Evolutionary conservation across 2,797 vertebrate genomes (phyloP).

Genomic region (Characodon lateralis): DNA sequence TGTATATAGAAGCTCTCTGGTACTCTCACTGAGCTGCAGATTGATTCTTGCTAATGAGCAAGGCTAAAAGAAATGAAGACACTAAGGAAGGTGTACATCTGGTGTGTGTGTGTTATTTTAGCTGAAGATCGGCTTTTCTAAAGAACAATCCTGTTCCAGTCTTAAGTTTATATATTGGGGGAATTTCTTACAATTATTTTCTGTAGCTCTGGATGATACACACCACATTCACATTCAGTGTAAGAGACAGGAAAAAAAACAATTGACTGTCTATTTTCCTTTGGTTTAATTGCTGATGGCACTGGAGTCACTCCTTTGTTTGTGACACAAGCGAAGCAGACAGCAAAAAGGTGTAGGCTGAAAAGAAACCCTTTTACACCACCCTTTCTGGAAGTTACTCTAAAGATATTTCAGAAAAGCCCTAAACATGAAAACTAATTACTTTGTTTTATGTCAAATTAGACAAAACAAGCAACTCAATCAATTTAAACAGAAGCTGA

Average conservation of each 20-base stretch:
- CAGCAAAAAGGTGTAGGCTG: too few species aligned
- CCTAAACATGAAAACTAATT: too few species aligned
- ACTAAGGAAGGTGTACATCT: conserved; percentile 21
- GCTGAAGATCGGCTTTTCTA: background rate
- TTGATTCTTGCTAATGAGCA: conserved; percentile 67
- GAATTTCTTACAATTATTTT: background rate
- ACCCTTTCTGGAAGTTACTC: too few species aligned
- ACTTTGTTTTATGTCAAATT: background rate
- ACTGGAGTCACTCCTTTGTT: too few species aligned
- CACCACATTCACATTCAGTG: too few species aligned
- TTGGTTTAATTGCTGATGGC: too few species aligned
- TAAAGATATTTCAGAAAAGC: too few species aligned
- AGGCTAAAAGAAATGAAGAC: conserved; percentile 38
- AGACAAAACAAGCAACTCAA: background rate
- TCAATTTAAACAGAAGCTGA: background rate
- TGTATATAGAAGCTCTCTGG: conserved; percentile 50
- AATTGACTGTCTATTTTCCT: too few species aligned
- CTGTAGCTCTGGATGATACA: too few species aligned
- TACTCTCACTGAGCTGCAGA: conserved; percentile 48
- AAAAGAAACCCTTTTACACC: too few species aligned
- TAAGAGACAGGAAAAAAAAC: too few species aligned
- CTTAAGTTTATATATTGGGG: background rate
- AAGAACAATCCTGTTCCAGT: background rate
- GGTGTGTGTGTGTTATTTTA: conserved; percentile 1
- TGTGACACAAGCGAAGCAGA: too few species aligned